phyloP scores from a whole-genome alignment of 2,888 invertebrate species.

The Asteroscopus sphinx region DNA sequence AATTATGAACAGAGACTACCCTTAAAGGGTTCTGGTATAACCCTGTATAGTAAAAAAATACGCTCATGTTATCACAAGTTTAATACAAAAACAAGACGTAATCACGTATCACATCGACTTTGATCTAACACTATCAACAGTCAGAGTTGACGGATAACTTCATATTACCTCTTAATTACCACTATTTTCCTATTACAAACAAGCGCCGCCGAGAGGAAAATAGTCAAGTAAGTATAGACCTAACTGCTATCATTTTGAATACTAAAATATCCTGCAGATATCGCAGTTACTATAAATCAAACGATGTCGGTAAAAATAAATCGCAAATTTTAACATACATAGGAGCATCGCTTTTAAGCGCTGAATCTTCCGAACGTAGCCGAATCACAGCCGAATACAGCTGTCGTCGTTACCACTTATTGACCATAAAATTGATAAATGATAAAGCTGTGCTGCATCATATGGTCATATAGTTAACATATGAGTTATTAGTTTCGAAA shows the following conservation, averaged over 20 bases:
- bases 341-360: slow-evolving; percentile 11
- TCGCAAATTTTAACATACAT: slow-evolving; percentile 20
- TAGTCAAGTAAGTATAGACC: slow-evolving; percentile 2
- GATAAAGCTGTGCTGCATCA: slow-evolving; percentile 26
- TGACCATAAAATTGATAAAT: slow-evolving; percentile 46
- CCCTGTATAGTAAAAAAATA: slow-evolving; percentile 16
- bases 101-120: slow-evolving; percentile 61
- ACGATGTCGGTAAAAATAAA: slow-evolving; percentile 23
- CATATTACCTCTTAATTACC: slow-evolving; percentile 34
- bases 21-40: too few species aligned
- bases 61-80: slow-evolving; percentile 1
- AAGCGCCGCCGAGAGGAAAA: slow-evolving; percentile 12
- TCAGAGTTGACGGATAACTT: slow-evolving; percentile 28
- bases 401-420: slow-evolving; percentile 33
- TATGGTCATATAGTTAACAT: slow-evolving; percentile 35
- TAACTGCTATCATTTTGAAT: not conserved
- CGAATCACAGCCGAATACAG: slow-evolving; percentile 29
- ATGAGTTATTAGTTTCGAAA: slow-evolving; percentile 56
- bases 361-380: slow-evolving; percentile 13
- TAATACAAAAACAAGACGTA: slow-evolving; percentile 36
- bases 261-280: not conserved
- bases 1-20: too few species aligned
- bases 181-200: slow-evolving; percentile 30
- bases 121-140: slow-evolving; percentile 58
- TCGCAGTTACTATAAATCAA: slow-evolving; percentile 29